A percentile compares a stretch with the other conserved stretches of the same genome.
phyloP scores from a whole-genome alignment of 1,140 invertebrate species.

The Muscidifurax raptorellus region DNA sequence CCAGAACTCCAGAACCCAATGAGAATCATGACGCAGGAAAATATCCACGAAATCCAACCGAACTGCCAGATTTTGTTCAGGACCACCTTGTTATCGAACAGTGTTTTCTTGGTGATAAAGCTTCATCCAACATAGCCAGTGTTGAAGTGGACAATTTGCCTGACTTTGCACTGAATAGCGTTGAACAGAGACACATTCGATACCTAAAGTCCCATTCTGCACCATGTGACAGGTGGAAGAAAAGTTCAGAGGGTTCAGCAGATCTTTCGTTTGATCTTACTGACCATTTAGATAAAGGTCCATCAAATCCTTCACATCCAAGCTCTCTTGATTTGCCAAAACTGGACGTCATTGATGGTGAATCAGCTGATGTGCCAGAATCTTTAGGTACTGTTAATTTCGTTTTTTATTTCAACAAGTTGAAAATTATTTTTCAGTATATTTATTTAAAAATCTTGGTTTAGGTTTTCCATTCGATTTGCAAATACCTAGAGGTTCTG shows the following conservation, averaged over 20 bases:
- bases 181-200: constrained; percentile 59
- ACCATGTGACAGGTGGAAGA: constrained; percentile 53
- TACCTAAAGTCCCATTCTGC: constrained; percentile 53
- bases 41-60: constrained; percentile 73
- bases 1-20: constrained; percentile 55
- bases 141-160: constrained; percentile 74
- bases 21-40: constrained; percentile 58
- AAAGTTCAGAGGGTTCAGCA: constrained; percentile 47
- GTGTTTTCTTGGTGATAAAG: constrained; percentile 71
- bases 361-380: constrained; percentile 59
- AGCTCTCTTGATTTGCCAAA: constrained; percentile 65
- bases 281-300: constrained; percentile 59
- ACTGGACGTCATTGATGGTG: constrained; percentile 55
- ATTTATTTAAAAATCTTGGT: neutral
- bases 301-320: constrained; percentile 57
- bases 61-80: constrained; percentile 79
- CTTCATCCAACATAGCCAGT: constrained; percentile 51
- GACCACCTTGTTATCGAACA: constrained; percentile 79
- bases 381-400: constrained; percentile 57
- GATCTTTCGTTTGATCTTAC: constrained; percentile 68
- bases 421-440: neutral
- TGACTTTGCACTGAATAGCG: constrained; percentile 72
- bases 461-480: constrained; percentile 68
- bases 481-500: constrained; percentile 57
- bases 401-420: neutral